Base-by-base conservation (phyloP, 2,888 invertebrate species). In the Erynnis tages region DNA sequence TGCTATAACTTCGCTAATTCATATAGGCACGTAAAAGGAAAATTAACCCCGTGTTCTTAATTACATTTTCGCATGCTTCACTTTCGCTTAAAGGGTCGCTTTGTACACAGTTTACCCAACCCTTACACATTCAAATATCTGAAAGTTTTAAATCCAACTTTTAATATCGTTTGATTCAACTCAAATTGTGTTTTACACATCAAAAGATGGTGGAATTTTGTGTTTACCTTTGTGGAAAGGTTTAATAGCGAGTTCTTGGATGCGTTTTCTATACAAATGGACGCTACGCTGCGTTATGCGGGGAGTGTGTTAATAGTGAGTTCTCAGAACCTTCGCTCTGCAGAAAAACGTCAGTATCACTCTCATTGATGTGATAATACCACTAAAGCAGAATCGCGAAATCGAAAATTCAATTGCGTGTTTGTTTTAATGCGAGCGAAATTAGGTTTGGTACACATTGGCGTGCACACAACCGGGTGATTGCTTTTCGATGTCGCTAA, bases 51-150 rank as follows among this genome's bases (percentile, higher is more conserved):
- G 72, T 84, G 77, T 76, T 77, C 84, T 79, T 88, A 88, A 88
- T 88, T 86, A 84, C 82, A 73, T 80, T 86, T 82, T 87, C 86
- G 86, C 87, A 86, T 87, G 88, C 81, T 81, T 80, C 76, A 81
- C 78, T 82, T 84, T 80, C 75, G 73, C 77, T 77, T 78, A 76
- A 80, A 83, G 80, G 82, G 79, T 76, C 77, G 73, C 76, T 78
- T 77, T 79, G 72, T 79, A 79, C 72, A 80, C 74, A 71, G 70
- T 76, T 70, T 75, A 68, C 71, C 69, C 71, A 50, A 53, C 45
- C 43, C 44, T 38, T 45, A 37, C 27, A 66, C 69, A 75, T 69
- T 72, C 71, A 63, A 66, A 76, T 72, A 76, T 67, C 72, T 71
- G 67, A 60, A 64, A 73, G 71, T 71, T 74, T 53, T 34, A 34